Evolutionary conservation across 2,113 vertebrate genomes (phyloP).

Genomic region (Isurus oxyrinchus): DNA sequence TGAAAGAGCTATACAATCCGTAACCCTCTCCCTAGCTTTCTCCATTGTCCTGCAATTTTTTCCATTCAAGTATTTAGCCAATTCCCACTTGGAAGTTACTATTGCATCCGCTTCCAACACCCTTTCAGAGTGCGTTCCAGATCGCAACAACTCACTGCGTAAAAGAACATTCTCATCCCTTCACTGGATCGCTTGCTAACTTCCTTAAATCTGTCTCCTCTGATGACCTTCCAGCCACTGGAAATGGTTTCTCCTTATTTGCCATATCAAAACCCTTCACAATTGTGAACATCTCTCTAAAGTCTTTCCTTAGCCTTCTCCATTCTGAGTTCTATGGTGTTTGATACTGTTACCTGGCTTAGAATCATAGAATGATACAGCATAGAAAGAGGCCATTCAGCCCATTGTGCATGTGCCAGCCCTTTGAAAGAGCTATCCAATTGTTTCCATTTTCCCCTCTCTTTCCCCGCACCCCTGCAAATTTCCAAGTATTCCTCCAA

Average conservation of each 20-base stretch:
- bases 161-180: background rate
- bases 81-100: background rate
- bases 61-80: background rate
- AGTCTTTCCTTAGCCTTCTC: background rate
- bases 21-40: background rate
- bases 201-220: background rate
- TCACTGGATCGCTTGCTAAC: background rate
- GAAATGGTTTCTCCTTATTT: background rate
- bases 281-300: background rate
- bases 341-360: background rate
- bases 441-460: too few relatives aligned
- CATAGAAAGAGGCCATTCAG: too few relatives aligned
- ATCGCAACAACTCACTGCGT: background rate
- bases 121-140: background rate
- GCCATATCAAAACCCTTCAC: background rate
- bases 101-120: background rate
- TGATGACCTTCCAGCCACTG: background rate
- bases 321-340: background rate
- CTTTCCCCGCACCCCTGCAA: too few relatives aligned
- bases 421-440: too few relatives aligned
- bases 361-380: too few relatives aligned
- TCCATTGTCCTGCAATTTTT: background rate
- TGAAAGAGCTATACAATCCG: background rate
- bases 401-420: too few relatives aligned
- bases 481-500: too few relatives aligned